Percentiles rank a stretch among this genome's conserved stretches.
phyloP scores from a whole-genome alignment of 2,888 invertebrate species.

The Chymomyza caudatula region DNA sequence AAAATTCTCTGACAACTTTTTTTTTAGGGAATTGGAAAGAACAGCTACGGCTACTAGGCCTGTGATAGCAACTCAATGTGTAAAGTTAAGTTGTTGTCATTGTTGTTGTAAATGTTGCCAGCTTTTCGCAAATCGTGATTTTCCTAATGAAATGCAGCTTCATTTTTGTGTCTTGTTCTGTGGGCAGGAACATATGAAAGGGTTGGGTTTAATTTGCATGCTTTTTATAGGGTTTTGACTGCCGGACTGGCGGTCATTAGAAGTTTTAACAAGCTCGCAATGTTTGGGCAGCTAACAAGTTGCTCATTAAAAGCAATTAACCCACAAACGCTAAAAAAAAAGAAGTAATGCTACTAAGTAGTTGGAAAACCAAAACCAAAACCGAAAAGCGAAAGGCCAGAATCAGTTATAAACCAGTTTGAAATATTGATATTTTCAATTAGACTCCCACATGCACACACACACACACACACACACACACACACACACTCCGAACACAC shows the following conservation, averaged over 20 bases:
- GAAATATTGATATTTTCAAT: slow-evolving; percentile 58
- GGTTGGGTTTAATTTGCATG: background rate
- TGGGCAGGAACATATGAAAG: background rate
- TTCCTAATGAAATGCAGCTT: slow-evolving; percentile 25
- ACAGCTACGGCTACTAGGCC: slow-evolving; percentile 28
- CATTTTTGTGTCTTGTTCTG: background rate
- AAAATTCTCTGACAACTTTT: slow-evolving; percentile 14
- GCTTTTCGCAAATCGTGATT: slow-evolving; percentile 48
- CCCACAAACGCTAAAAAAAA: slow-evolving; percentile 27
- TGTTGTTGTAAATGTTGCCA: slow-evolving; percentile 20
- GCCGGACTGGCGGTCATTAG: background rate
- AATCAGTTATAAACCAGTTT: slow-evolving; percentile 30
- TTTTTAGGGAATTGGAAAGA: slow-evolving; percentile 8
- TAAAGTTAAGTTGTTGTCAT: slow-evolving; percentile 63
- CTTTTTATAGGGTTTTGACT: background rate
- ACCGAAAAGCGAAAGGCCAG: background rate
- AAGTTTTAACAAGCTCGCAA: background rate
- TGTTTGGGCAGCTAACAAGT: slow-evolving; percentile 10
- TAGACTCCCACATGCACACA: slow-evolving; percentile 42
- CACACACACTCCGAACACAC: slow-evolving; percentile 24
- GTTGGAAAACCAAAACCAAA: slow-evolving; percentile 10
- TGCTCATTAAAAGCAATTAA: slow-evolving; percentile 40
- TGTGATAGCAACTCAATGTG: slow-evolving; percentile 30
- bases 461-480: slow-evolving; percentile 8
- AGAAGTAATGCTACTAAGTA: slow-evolving; percentile 4